A percentile compares a stretch with the other conserved stretches of the same genome.
These are phyloP conservation scores for Drosophila athabasca DNA, from an alignment of 1,140 invertebrate species.

Conservation along the genomic window DNA sequence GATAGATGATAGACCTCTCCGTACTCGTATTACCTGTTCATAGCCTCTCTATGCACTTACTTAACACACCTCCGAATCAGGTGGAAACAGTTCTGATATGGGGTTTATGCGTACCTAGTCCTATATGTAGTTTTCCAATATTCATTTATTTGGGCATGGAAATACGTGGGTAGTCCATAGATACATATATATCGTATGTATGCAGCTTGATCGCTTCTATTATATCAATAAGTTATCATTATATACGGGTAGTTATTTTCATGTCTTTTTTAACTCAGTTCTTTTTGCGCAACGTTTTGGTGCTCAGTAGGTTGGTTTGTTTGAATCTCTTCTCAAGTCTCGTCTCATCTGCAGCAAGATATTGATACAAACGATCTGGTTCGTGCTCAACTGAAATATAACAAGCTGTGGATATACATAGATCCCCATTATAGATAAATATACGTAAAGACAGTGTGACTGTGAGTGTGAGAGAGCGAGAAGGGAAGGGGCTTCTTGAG, in stretches of 20 bases:
- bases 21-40: neutral
- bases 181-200: slow-evolving; percentile 24
- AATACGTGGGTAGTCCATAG: slow-evolving; percentile 19
- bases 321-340: slow-evolving; percentile 43
- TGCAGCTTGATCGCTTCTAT: slow-evolving; percentile 39
- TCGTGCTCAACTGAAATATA: slow-evolving; percentile 32
- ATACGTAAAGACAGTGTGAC: slow-evolving; percentile 15
- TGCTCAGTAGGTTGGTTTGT: slow-evolving; percentile 57
- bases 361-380: slow-evolving; percentile 5
- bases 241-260: slow-evolving; percentile 66
- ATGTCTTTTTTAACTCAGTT: slow-evolving; percentile 80
- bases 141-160: slow-evolving; percentile 31
- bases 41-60: no score
- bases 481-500: slow-evolving; percentile 23
- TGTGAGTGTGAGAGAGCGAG: slow-evolving; percentile 14
- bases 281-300: slow-evolving; percentile 80
- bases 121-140: slow-evolving; percentile 28
- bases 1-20: slow-evolving; percentile 12
- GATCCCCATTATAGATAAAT: slow-evolving; percentile 1
- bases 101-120: slow-evolving; percentile 32
- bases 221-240: slow-evolving; percentile 52
- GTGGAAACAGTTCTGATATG: slow-evolving; percentile 27
- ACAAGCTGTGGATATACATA: slow-evolving; percentile 15
- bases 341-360: neutral
- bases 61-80: no score